Conservation (phyloP, 1,140 invertebrate species). For the Drosophila insularis region DNA sequence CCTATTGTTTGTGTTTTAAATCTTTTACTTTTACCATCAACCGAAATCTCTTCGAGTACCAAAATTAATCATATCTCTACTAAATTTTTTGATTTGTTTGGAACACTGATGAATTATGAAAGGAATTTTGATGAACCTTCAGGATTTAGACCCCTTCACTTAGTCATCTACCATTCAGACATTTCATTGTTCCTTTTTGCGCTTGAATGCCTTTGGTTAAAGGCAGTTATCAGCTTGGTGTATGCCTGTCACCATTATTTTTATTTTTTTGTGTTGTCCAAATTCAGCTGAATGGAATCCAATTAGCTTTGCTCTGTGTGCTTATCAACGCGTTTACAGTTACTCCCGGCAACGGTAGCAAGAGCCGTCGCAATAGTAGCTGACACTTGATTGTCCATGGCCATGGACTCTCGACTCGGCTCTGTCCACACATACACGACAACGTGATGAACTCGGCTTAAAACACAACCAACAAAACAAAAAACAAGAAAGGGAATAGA, state of each 20-base stretch:
- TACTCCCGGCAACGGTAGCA: constrained; percentile 34
- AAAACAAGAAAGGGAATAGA: constrained; percentile 14
- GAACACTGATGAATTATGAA: not conserved
- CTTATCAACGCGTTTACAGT: constrained; percentile 70
- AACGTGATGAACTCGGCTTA: constrained; percentile 62
- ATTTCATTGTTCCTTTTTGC: not conserved
- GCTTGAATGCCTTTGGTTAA: constrained; percentile 10
- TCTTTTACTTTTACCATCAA: too few species aligned
- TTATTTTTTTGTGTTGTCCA: not conserved
- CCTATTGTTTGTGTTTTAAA: too few species aligned
- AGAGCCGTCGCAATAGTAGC: constrained; percentile 58
- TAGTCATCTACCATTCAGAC: not conserved
- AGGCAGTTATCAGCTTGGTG: constrained; percentile 1
- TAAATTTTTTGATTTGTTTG: too few species aligned
- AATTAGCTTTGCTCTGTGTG: constrained; percentile 64
- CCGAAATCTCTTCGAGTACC: not conserved
- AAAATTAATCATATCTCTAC: not conserved
- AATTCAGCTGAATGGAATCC: constrained; percentile 61
- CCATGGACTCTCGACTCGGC: constrained; percentile 21
- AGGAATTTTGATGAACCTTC: not conserved
- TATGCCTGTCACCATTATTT: not conserved
- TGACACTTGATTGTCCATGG: constrained; percentile 62
- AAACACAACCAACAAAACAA: not conserved
- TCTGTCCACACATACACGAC: constrained; percentile 8
- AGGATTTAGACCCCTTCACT: not conserved